These are phyloP conservation scores for Gnathonemus echidnorhynchus DNA, from an alignment of 2,113 vertebrate species.

Conservation along the genomic window DNA sequence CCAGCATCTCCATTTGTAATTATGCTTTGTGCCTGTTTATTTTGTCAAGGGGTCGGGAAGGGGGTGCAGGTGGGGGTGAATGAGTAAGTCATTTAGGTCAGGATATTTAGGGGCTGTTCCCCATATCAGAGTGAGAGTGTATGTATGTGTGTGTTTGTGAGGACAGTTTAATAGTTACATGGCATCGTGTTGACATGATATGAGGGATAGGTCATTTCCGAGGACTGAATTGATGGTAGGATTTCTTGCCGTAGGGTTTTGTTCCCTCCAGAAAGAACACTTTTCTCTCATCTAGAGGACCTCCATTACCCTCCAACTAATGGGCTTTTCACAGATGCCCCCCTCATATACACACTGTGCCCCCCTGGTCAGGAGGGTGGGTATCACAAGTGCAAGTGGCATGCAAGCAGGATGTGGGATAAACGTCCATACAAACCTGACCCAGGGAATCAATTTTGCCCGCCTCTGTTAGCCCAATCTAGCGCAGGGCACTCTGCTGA, in stretches of 20 bases:
- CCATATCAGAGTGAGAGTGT: background rate
- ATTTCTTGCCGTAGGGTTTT: background rate
- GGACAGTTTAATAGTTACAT: background rate
- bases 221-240: background rate
- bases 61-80: background rate
- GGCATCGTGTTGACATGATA: background rate
- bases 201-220: background rate
- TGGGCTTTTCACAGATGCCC: conserved; percentile 13
- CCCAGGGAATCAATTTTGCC: background rate
- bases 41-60: background rate
- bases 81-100: background rate
- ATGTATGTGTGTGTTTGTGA: background rate
- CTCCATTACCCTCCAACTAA: conserved; percentile 55
- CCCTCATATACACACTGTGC: background rate
- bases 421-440: conserved; percentile 29
- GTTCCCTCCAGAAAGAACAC: conserved; percentile 23
- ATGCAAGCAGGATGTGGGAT: background rate
- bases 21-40: conserved; percentile 5
- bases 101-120: background rate
- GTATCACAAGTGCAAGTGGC: conserved; percentile 36
- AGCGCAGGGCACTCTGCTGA: background rate
- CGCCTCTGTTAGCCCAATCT: background rate
- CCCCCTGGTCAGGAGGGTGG: background rate
- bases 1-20: conserved; percentile 18
- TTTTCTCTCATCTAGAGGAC: conserved; percentile 36